A percentile compares a stretch with the other conserved stretches of the same genome.
Evolutionary conservation across 2,888 invertebrate genomes (phyloP).

Genomic region (Halocaridina rubra): DNA sequence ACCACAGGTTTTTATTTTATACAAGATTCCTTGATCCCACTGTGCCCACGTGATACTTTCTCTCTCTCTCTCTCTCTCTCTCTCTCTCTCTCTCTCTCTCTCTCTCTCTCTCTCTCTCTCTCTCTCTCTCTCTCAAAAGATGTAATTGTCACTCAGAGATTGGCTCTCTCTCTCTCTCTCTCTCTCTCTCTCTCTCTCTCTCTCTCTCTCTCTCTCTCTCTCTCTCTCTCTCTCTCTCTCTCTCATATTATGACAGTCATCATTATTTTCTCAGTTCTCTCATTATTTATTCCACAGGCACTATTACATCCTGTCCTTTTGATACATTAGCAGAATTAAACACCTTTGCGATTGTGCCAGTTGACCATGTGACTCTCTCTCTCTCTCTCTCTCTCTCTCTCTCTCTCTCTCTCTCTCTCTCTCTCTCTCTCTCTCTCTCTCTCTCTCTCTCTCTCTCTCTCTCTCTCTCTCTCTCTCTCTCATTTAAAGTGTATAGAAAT

Average conservation of each 20-base stretch:
- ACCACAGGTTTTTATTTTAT: too few species aligned
- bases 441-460: neutral
- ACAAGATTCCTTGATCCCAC: too few species aligned
- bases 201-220: neutral
- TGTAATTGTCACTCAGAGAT: too few species aligned
- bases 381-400: neutral
- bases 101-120: too few species aligned
- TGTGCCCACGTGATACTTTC: too few species aligned
- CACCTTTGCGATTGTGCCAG: neutral
- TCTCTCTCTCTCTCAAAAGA: too few species aligned
- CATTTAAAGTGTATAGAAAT: neutral
- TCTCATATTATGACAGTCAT: neutral
- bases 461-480: neutral
- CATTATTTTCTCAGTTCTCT: neutral
- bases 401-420: neutral
- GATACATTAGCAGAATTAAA: neutral
- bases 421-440: neutral
- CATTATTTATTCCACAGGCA: neutral
- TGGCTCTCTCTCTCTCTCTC: neutral
- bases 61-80: too few species aligned
- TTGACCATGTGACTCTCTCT: neutral
- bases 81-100: too few species aligned
- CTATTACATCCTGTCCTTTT: neutral
- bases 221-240: neutral
- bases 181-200: neutral